Evolutionary conservation across 2,113 vertebrate species (phyloP).

Genomic region (Phoxinus phoxinus): DNA sequence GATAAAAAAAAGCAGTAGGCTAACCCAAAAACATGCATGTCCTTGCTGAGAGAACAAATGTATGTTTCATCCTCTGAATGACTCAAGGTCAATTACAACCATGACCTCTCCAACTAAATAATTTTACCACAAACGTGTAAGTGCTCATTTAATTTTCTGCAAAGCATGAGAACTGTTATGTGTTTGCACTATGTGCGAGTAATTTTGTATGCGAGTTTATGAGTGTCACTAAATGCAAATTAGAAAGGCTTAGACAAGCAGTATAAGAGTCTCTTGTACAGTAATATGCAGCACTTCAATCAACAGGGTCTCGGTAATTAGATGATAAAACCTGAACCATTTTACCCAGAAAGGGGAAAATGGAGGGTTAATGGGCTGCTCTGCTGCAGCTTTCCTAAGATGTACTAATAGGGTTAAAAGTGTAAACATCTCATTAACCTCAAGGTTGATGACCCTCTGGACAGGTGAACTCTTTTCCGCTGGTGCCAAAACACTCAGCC

Average conservation of each 20-base stretch:
- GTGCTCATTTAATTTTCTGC: not conserved
- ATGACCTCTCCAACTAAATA: not conserved
- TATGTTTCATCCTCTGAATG: not conserved
- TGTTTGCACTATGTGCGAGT: not conserved
- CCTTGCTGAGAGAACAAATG: not conserved
- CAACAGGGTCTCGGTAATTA: not conserved
- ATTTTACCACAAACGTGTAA: not conserved
- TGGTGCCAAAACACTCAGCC: not conserved
- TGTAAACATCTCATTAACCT: not conserved
- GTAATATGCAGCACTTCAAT: conserved; percentile 13
- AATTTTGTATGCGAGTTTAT: not conserved
- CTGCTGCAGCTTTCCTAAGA: not conserved
- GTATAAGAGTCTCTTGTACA: not conserved
- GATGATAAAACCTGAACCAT: not conserved
- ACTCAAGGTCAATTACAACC: conserved; percentile 7
- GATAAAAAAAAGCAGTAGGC: not conserved
- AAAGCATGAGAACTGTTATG: not conserved
- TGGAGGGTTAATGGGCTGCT: not conserved
- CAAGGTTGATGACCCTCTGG: not conserved
- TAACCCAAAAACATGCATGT: not conserved
- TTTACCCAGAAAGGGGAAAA: not conserved
- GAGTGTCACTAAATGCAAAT: not conserved
- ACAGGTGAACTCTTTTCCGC: not conserved
- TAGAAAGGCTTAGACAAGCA: not conserved
- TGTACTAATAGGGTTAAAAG: not conserved